Percentiles rank a stretch among this genome's conserved stretches.
Conservation (phyloP, 2,888 invertebrate species). For the Chloromyia formosa region DNA sequence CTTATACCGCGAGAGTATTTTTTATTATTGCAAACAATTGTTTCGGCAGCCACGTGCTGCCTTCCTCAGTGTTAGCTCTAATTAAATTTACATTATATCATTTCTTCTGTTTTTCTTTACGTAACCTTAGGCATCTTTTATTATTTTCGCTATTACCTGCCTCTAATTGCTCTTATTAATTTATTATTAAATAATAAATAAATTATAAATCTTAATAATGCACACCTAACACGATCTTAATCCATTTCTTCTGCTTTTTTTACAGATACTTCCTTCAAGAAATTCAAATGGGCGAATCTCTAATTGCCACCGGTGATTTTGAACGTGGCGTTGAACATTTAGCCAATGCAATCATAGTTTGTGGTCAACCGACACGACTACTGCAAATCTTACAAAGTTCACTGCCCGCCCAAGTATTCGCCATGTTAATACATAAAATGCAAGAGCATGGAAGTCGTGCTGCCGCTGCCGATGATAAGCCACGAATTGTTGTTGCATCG, state of each 20-base stretch:
- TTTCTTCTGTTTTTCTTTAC: too few species aligned
- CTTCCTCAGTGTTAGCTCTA: too few species aligned
- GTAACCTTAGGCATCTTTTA: too few species aligned
- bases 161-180: too few species aligned
- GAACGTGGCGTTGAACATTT: slow-evolving; percentile 95
- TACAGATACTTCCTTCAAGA: slow-evolving; percentile 69
- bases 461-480: slow-evolving; percentile 54
- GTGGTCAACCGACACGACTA: slow-evolving; percentile 76
- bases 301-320: slow-evolving; percentile 85
- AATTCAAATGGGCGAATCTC: slow-evolving; percentile 94
- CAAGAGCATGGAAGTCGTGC: slow-evolving; percentile 61
- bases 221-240: too few species aligned
- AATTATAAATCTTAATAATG: too few species aligned
- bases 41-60: too few species aligned
- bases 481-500: slow-evolving; percentile 54
- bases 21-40: too few species aligned
- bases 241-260: slow-evolving; percentile 44
- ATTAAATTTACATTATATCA: too few species aligned
- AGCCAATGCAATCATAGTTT: slow-evolving; percentile 96
- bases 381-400: slow-evolving; percentile 83
- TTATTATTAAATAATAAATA: too few species aligned
- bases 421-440: slow-evolving; percentile 80
- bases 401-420: slow-evolving; percentile 93
- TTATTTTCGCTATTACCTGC: too few species aligned
- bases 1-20: too few species aligned